Base-by-base conservation (phyloP, 2,797 vertebrate genomes). In the Clarias pachynema region DNA sequence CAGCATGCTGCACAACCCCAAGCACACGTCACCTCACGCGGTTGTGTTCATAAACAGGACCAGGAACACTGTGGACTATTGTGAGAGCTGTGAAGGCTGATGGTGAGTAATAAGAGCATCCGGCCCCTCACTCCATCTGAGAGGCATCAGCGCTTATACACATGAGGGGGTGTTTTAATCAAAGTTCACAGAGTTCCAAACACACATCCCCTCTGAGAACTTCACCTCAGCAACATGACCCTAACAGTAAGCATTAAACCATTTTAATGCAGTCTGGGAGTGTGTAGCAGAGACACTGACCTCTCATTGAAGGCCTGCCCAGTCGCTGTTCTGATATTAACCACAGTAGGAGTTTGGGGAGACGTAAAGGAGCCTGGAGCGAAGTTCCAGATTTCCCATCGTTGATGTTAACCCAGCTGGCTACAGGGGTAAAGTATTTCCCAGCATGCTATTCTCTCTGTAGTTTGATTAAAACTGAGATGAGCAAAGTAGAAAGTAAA, bases 151-250 rank as follows among this genome's bases (percentile, higher is more conserved):
- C 91, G 85, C 89, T 91, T 87, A 89, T 89, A 87, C 91, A 91
- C 93, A 93, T 86, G 92, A 89, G 88, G 89, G 92, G 89, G 87
- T 87, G 92, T 94, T 95, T 95, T 95, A 95, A 96, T 95, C 92
- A 95, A 94, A 89, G 69, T 90, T 91, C 77, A 91, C 91, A 92
- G 92, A 93, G 94, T 87, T 89, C 87, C 91, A 91, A 92, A 92
- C 79, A 92, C 90, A 92, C 92, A 92, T 91, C 81, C 83, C 75
- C 81, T 74, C 88, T 66, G 59, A 92, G 90, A 86, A 34, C 86
- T 93, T 95, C 95, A 94, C 95, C 95, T 95, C 94, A 95, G 95
- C 95, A 95, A 95, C 95, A 92, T 92, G 89, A 93, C 89, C 91
- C 89, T 90, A 84, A 87, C 91, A 90, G 93, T 91, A 91, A 95